Conservation (phyloP, 2,113 vertebrate genomes). For the Numida meleagris region DNA sequence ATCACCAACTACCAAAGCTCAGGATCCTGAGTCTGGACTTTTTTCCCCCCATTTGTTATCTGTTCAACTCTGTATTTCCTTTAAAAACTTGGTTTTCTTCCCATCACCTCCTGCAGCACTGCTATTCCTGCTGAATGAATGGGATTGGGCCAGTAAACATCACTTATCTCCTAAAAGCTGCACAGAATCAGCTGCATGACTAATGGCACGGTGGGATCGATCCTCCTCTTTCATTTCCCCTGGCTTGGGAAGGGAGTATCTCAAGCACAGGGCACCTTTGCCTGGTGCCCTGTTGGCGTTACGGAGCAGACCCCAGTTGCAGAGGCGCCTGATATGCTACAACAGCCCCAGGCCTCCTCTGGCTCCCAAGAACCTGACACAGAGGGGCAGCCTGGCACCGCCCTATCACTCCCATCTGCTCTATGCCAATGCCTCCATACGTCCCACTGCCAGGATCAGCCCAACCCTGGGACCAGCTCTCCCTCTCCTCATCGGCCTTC, state of each 20-base stretch:
- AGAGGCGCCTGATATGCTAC: background rate
- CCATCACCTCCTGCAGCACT: background rate
- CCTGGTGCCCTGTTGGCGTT: background rate
- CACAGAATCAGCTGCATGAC: background rate
- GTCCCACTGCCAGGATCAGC: background rate
- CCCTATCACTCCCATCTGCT: background rate
- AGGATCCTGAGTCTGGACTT: background rate
- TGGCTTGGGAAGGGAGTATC: background rate
- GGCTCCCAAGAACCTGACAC: background rate
- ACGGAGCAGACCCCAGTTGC: background rate
- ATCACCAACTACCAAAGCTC: background rate
- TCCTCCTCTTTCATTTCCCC: background rate
- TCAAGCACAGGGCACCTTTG: background rate
- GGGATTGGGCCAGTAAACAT: background rate
- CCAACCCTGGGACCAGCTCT: background rate
- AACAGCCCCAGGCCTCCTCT: background rate
- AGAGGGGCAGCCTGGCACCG: background rate
- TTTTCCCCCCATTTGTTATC: background rate
- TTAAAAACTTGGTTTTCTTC: background rate
- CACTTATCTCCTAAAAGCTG: background rate
- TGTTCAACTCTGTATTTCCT: background rate
- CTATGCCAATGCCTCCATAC: too few relatives aligned
- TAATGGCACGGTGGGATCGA: background rate
- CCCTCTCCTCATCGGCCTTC: rapidly evolving
- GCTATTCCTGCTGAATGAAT: background rate